Conservation (phyloP, 2,888 invertebrate species). For the Plutella xylostella region DNA sequence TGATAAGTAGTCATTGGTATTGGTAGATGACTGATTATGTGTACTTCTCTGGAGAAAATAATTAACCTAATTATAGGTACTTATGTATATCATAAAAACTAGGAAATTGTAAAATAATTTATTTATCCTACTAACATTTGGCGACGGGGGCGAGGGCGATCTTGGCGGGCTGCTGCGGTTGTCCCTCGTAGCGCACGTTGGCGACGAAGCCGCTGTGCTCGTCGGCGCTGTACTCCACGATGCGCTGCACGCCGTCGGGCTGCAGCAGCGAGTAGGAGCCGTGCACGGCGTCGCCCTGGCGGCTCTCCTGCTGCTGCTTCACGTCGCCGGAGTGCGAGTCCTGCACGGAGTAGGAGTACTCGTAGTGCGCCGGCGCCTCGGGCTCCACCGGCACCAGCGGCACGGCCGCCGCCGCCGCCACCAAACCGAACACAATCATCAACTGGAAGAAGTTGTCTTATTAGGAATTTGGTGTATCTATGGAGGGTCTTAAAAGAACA, state of each 20-base stretch:
- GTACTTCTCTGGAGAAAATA: too few species aligned
- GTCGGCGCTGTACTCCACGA: conserved; percentile 50
- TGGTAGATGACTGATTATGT: too few species aligned
- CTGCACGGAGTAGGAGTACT: conserved; percentile 45
- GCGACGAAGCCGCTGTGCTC: conserved; percentile 32
- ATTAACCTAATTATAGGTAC: too few species aligned
- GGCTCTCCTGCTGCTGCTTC: conserved; percentile 56
- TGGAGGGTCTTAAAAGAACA: too few species aligned
- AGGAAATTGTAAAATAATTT: too few species aligned
- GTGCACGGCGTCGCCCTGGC: conserved; percentile 50
- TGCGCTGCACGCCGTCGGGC: conserved; percentile 54
- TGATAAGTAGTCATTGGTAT: too few species aligned
- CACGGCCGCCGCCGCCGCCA: conserved; percentile 29
- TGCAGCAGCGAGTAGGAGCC: conserved; percentile 62
- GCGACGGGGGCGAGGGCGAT: conserved; percentile 20
- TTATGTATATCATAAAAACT: too few species aligned
- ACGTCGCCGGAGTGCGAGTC: conserved; percentile 54
- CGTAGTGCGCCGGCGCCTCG: conserved; percentile 19
- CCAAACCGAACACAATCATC: conserved; percentile 38
- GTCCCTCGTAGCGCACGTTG: conserved; percentile 29
- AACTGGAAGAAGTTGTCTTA: conserved; percentile 27
- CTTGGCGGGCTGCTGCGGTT: conserved; percentile 25
- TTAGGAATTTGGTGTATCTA: too few species aligned
- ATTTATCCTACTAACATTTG: too few species aligned
- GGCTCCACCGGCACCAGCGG: conserved; percentile 24